Evolutionary conservation across 2,113 vertebrate genomes (phyloP).

Genomic region (Vicugna pacos): DNA sequence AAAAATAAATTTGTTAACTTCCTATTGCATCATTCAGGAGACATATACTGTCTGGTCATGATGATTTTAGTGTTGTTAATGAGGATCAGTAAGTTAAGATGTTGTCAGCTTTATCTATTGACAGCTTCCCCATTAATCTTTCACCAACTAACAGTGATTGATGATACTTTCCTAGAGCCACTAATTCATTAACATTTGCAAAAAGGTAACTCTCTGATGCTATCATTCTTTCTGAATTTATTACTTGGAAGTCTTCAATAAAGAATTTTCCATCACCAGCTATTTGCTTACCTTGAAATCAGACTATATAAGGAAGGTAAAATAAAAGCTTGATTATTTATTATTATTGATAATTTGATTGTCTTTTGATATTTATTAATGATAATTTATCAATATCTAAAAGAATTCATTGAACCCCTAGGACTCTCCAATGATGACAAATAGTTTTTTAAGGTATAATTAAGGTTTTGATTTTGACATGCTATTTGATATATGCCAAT

Average conservation of each 20-base stretch:
- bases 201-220: background rate
- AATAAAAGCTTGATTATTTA: background rate
- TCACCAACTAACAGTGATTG: background rate
- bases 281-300: background rate
- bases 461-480: background rate
- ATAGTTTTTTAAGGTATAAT: background rate
- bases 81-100: background rate
- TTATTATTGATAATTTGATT: background rate
- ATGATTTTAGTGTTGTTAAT: background rate
- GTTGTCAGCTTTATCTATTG: background rate
- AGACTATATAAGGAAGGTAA: background rate
- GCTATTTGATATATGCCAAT: background rate
- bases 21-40: background rate
- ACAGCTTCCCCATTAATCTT: background rate
- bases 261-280: background rate
- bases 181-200: background rate
- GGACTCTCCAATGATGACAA: background rate
- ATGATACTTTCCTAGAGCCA: background rate
- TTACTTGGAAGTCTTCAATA: background rate
- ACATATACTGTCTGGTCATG: background rate
- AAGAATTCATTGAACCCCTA: background rate
- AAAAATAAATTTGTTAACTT: background rate
- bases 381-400: background rate
- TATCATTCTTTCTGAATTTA: background rate
- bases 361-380: background rate